phyloP scores from a whole-genome alignment of 2,888 invertebrate genomes.

The Scrobipalpa costella region DNA sequence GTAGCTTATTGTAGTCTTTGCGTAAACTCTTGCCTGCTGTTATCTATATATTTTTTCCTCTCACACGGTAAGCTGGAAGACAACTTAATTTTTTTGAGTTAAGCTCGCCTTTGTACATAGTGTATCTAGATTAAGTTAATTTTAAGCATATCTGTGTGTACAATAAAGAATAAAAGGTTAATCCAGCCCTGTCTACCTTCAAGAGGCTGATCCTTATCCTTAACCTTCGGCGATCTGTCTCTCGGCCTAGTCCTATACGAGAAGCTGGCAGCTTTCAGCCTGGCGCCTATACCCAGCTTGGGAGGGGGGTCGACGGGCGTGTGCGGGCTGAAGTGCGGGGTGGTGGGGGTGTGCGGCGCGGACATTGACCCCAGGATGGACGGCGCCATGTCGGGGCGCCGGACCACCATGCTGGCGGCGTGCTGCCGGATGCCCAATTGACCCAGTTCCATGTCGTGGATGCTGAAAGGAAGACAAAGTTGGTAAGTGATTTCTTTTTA shows the following conservation, averaged over 20 bases:
- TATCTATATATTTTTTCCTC: no score
- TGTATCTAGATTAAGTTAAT: no score
- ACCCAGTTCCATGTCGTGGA: slow-evolving; percentile 51
- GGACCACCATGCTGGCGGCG: slow-evolving; percentile 65
- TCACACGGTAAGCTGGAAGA: no score
- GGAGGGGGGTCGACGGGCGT: slow-evolving; percentile 34
- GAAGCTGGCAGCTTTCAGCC: slow-evolving; percentile 67
- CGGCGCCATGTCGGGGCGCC: slow-evolving; percentile 54
- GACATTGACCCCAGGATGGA: slow-evolving; percentile 51
- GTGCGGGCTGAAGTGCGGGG: slow-evolving; percentile 44
- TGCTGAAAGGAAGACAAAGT: slow-evolving; percentile 31
- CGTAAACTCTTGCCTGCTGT: no score
- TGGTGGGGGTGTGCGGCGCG: slow-evolving; percentile 74
- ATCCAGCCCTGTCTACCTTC: slow-evolving; percentile 6
- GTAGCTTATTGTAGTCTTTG: no score
- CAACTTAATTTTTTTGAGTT: no score
- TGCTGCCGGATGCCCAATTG: slow-evolving; percentile 57
- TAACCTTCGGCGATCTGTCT: slow-evolving; percentile 59
- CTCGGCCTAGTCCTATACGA: slow-evolving; percentile 60
- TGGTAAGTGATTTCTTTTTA: not conserved
- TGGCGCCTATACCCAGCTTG: slow-evolving; percentile 55
- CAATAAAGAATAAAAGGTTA: no score
- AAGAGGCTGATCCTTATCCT: slow-evolving; percentile 47
- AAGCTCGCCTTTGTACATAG: no score
- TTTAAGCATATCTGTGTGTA: no score